These are phyloP conservation scores for Drosophila takahashii DNA, from an alignment of 1,140 invertebrate genomes.

Conservation along the genomic window DNA sequence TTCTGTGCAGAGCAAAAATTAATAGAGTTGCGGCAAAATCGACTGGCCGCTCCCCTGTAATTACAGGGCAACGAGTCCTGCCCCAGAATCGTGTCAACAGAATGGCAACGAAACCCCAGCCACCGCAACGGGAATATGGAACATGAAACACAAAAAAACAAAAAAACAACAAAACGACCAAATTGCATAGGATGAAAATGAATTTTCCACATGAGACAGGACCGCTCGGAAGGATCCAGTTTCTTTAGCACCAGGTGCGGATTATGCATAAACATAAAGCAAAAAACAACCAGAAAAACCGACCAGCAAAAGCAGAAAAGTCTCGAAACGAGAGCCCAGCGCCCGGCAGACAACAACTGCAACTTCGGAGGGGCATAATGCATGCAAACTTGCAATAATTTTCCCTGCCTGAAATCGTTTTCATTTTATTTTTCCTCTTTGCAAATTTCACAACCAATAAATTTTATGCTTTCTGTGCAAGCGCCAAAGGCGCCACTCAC, in stretches of 20 bases:
- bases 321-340: not conserved
- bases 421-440: constrained; percentile 46
- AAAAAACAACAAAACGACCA: constrained; percentile 28
- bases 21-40: constrained; percentile 51
- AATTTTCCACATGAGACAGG: constrained; percentile 49
- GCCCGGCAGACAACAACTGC: constrained; percentile 16
- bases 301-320: constrained; percentile 28
- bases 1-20: constrained; percentile 45
- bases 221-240: constrained; percentile 16
- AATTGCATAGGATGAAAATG: constrained; percentile 56
- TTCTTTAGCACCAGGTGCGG: constrained; percentile 44
- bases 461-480: constrained; percentile 65
- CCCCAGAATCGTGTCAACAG: constrained; percentile 35
- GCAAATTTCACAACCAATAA: constrained; percentile 74
- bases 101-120: constrained; percentile 1
- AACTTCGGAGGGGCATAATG: constrained; percentile 58
- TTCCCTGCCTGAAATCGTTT: constrained; percentile 58
- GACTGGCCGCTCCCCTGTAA: constrained; percentile 28
- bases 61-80: constrained; percentile 29
- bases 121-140: constrained; percentile 9
- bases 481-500: constrained; percentile 17
- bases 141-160: too few relatives aligned
- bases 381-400: constrained; percentile 80
- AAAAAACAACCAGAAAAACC: not conserved
- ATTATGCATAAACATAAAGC: constrained; percentile 58